A percentile compares a stretch with the other conserved stretches of the same genome.
Evolutionary conservation across 2,113 vertebrate species (phyloP).

Genomic region (Mastomys coucha): DNA sequence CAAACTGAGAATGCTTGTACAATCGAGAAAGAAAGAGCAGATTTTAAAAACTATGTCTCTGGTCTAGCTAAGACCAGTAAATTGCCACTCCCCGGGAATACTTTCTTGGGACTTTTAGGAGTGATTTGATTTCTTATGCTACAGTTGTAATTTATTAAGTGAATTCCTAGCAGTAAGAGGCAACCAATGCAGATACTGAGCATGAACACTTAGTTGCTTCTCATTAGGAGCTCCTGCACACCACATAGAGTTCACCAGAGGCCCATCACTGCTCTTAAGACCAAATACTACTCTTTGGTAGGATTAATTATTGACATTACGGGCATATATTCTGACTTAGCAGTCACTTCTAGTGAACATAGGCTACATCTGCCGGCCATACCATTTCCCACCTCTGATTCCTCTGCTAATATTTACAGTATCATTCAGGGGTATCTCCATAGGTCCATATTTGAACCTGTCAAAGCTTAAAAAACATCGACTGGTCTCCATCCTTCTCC

Average conservation of each 20-base stretch:
- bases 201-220: not conserved
- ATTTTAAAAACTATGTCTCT: not conserved
- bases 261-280: constrained; percentile 15
- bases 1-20: constrained; percentile 26
- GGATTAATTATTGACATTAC: constrained; percentile 54
- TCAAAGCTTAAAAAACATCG: not conserved
- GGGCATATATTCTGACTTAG: constrained; percentile 35
- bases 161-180: constrained; percentile 34
- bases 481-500: not conserved
- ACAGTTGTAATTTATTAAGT: constrained; percentile 50
- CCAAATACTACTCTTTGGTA: constrained; percentile 31
- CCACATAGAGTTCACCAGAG: constrained; percentile 18
- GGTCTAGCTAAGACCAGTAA: not conserved
- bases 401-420: not conserved
- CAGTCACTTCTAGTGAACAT: too few species aligned
- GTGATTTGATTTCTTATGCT: constrained; percentile 20
- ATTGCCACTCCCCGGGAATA: not conserved
- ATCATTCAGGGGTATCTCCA: not conserved
- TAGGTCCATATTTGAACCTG: constrained; percentile 3
- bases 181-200: not conserved
- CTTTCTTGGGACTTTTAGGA: not conserved
- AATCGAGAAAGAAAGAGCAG: constrained; percentile 25
- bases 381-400: not conserved
- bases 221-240: constrained; percentile 2
- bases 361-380: not conserved